Evolutionary conservation across 1,140 invertebrate species (phyloP), one percentile per base, ranked within the genome.

Genomic region (Spodoptera frugiperda): DNA sequence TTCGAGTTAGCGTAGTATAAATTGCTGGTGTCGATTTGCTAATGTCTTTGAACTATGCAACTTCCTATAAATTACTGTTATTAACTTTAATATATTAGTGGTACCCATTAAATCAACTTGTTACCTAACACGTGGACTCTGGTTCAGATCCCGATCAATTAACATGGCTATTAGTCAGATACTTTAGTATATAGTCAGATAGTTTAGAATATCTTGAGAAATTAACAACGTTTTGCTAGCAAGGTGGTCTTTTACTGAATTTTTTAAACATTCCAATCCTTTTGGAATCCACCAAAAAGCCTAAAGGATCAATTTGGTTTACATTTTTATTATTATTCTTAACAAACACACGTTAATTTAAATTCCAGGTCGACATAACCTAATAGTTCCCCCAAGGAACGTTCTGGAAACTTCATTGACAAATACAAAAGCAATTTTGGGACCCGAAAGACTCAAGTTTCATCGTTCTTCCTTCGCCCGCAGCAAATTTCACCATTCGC

Each of bases 301-400:
- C 59, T 44, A 11, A 44, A 63, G 59, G 15, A 63, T 0, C 33
- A 63, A 44, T 63, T 63, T 44, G 0, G 15, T 33, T 39, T 6
- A 63, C 0, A 4, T 44, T 46, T 63, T 12, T 33, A 63, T 63
- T 44, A 63, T 63, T 39, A 44, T 39, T 44, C 17, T 63, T 63
- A 63, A 63, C 33, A 44, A 61, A 61, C 39, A 15, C 33, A 12
- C 1, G 19, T 8, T 2, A 19, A 63, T 63, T 44, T 44, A 44
- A 2, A 63, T 63, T 63, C n/a, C 17, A 8, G 57, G 57, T 61
- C 57, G 30, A 61, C 30, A 25, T 10, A 17, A 48, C 53, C 33
- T 70, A 70, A 70, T 70, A 70, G 30, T 2, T 44, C 68, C 68
- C 68, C 48, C 39, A 57, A 72, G 70, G 70, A 61, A 46, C n/a